These are phyloP conservation scores for Volucella inflata DNA, from an alignment of 2,888 invertebrate genomes.

Conservation along the genomic window DNA sequence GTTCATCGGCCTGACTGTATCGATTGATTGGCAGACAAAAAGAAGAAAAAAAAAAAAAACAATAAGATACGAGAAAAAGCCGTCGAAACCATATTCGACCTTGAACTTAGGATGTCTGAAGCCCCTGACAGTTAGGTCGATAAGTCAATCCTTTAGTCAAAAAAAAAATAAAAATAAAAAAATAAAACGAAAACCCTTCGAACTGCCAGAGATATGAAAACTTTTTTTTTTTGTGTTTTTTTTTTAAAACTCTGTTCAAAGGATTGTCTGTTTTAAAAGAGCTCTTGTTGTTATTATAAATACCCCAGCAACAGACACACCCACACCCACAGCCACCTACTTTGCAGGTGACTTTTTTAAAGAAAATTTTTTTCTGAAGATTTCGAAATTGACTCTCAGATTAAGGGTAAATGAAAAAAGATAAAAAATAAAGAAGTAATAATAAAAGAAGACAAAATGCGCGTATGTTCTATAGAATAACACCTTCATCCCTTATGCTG, in stretches of 20 bases:
- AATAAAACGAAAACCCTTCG: neutral
- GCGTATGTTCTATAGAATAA: conserved; percentile 30
- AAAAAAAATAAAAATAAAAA: conserved; percentile 8
- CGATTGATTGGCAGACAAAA: conserved; percentile 11
- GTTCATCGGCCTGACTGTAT: conserved; percentile 29
- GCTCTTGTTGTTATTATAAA: neutral
- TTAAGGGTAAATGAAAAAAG: conserved; percentile 16
- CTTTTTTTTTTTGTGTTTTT: conserved; percentile 13
- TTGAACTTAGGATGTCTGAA: conserved; percentile 23
- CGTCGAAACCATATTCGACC: conserved; percentile 8
- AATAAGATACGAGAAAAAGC: neutral
- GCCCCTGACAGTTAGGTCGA: neutral
- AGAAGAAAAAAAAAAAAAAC: neutral
- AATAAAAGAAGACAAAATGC: neutral
- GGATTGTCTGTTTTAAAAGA: conserved; percentile 21
- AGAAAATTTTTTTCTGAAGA: neutral
- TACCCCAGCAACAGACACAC: neutral
- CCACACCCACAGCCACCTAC: neutral
- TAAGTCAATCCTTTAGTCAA: neutral
- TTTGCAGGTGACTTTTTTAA: neutral
- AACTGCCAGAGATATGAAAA: neutral
- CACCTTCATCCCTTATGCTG: neutral
- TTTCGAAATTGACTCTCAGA: conserved; percentile 23
- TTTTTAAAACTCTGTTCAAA: conserved; percentile 15
- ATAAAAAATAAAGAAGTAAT: neutral